These are phyloP conservation scores for Poecile atricapillus DNA, from an alignment of 2,113 vertebrate species.

Conservation along the genomic window DNA sequence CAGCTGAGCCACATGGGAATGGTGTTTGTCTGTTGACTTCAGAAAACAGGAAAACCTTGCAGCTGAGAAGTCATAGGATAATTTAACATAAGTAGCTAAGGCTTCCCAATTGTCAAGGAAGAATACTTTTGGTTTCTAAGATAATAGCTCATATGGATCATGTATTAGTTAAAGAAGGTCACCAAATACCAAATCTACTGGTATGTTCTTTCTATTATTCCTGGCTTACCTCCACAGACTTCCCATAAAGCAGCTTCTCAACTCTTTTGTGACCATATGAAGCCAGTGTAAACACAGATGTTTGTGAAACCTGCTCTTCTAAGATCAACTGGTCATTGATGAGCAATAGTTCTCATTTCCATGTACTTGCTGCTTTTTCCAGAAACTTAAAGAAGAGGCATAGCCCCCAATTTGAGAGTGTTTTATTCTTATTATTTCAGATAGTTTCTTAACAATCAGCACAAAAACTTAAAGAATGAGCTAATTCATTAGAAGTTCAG, in stretches of 20 bases:
- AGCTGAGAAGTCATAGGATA: neutral
- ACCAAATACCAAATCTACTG: neutral
- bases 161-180: neutral
- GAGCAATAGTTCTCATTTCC: neutral
- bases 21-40: neutral
- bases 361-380: neutral
- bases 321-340: neutral
- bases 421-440: neutral
- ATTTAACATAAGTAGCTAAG: neutral
- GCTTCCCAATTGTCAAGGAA: neutral
- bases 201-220: neutral
- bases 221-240: neutral
- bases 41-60: neutral
- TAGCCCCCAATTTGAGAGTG: neutral
- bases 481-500: neutral
- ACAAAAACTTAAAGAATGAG: neutral
- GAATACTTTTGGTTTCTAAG: neutral
- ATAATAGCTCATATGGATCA: neutral
- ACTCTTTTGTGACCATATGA: neutral
- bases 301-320: neutral
- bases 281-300: neutral
- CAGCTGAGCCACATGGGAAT: neutral
- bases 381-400: neutral
- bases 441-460: neutral
- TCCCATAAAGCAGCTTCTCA: neutral